A percentile compares a stretch with the other conserved stretches of the same genome.
These are phyloP conservation scores for Acrocephalus scirpaceus DNA, from an alignment of 2,797 vertebrate genomes.

Conservation along the genomic window DNA sequence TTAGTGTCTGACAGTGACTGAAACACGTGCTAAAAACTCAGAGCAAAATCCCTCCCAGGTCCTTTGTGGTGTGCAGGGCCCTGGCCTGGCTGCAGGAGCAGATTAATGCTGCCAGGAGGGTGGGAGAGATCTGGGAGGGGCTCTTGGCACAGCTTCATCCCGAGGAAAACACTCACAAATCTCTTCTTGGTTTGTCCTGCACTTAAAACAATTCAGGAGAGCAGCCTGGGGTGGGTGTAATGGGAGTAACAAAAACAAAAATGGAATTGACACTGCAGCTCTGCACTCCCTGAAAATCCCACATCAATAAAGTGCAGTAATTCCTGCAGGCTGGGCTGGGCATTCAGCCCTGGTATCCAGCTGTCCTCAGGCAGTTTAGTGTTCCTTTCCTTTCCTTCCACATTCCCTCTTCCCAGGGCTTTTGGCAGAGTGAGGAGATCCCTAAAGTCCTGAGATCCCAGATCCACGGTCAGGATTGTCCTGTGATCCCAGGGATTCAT, in stretches of 20 bases:
- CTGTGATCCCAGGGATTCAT: no score
- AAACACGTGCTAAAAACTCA: rapidly evolving
- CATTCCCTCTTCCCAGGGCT: neutral
- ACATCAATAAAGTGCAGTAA: conserved; percentile 26
- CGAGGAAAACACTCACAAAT: neutral
- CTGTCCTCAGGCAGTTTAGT: neutral
- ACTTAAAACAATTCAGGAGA: neutral
- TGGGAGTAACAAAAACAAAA: neutral
- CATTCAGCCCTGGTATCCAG: neutral
- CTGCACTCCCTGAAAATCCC: no score
- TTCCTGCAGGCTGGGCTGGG: neutral
- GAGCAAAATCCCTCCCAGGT: neutral
- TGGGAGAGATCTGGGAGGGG: neutral
- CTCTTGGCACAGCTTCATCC: neutral
- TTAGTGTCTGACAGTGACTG: neutral
- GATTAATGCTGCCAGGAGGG: neutral
- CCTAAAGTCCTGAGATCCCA: no score
- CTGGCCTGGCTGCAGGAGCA: neutral
- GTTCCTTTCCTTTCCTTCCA: conserved; percentile 11
- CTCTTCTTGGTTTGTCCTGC: neutral
- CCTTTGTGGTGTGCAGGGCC: neutral
- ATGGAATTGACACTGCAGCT: neutral
- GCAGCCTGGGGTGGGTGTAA: neutral
- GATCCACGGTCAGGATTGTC: no score
- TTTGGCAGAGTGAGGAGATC: neutral